Evolutionary conservation across 1,140 invertebrate species (phyloP).

Genomic region (Saccostrea cuccullata): DNA sequence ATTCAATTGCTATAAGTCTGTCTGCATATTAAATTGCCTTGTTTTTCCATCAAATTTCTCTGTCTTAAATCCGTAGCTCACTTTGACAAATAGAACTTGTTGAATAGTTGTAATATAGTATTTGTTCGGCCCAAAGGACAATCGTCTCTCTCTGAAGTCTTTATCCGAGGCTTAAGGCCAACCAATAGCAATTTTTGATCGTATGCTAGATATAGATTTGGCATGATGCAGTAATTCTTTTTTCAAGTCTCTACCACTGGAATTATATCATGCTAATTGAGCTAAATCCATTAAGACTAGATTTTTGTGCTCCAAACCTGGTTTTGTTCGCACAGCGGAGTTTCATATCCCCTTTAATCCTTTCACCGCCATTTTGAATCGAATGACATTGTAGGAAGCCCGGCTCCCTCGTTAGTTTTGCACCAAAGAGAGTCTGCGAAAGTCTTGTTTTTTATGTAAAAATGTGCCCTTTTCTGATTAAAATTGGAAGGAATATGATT

Average conservation of each 20-base stretch:
- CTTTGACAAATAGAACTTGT: slow-evolving; percentile 38
- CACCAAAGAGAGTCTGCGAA: slow-evolving; percentile 10
- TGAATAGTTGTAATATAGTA: slow-evolving; percentile 53
- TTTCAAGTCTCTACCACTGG: slow-evolving; percentile 38
- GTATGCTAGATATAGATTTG: slow-evolving; percentile 45
- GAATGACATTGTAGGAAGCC: slow-evolving; percentile 26
- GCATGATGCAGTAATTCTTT: slow-evolving; percentile 38
- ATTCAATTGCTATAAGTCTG: slow-evolving; percentile 52
- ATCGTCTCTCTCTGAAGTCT: slow-evolving; percentile 45
- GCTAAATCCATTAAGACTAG: slow-evolving; percentile 54
- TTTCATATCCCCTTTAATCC: slow-evolving; percentile 35
- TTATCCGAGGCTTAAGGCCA: slow-evolving; percentile 57
- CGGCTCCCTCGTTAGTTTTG: slow-evolving; percentile 11
- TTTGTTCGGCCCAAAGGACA: slow-evolving; percentile 49
- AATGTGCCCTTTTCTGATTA: neutral
- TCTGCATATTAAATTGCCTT: slow-evolving; percentile 44
- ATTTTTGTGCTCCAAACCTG: slow-evolving; percentile 45
- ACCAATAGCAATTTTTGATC: slow-evolving; percentile 48
- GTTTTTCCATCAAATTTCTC: slow-evolving; percentile 12
- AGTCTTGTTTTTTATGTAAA: slow-evolving; percentile 23
- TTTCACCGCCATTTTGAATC: slow-evolving; percentile 33
- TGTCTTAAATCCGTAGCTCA: slow-evolving; percentile 40
- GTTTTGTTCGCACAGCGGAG: slow-evolving; percentile 26
- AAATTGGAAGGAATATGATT: slow-evolving; percentile 20
- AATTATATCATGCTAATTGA: slow-evolving; percentile 55